Evolutionary conservation across 2,888 invertebrate genomes (phyloP).

Genomic region (Stenolophus ochropezus): DNA sequence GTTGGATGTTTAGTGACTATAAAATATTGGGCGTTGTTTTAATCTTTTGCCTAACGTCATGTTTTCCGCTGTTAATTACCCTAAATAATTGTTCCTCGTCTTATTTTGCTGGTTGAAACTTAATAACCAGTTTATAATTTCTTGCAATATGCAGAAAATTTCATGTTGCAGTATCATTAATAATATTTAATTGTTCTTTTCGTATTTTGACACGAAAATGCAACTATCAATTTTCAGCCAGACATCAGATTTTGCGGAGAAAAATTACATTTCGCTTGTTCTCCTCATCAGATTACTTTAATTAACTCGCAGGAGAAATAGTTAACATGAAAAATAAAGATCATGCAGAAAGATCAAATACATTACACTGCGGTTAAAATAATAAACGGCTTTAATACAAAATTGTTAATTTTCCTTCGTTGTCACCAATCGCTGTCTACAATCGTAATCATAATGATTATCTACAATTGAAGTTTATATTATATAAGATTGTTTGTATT

Average conservation of each 20-base stretch:
- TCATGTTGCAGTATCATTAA: slow-evolving; percentile 42
- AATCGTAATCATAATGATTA: no score
- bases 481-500: no score
- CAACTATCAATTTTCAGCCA: slow-evolving; percentile 28
- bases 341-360: no score
- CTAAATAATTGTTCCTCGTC: background rate
- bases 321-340: no score
- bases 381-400: no score
- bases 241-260: slow-evolving; percentile 24
- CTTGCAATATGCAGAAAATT: slow-evolving; percentile 16
- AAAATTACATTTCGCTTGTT: background rate
- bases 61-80: background rate
- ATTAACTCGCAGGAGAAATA: background rate
- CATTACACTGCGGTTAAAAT: no score
- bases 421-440: no score
- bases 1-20: background rate
- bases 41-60: background rate
- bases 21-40: background rate
- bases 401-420: no score
- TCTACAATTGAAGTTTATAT: no score
- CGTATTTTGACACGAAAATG: slow-evolving; percentile 38
- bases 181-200: slow-evolving; percentile 40
- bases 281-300: background rate
- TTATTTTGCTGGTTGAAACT: background rate
- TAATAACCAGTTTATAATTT: slow-evolving; percentile 27